Conservation (phyloP, 2,113 vertebrate species). For the Oriolus oriolus region DNA sequence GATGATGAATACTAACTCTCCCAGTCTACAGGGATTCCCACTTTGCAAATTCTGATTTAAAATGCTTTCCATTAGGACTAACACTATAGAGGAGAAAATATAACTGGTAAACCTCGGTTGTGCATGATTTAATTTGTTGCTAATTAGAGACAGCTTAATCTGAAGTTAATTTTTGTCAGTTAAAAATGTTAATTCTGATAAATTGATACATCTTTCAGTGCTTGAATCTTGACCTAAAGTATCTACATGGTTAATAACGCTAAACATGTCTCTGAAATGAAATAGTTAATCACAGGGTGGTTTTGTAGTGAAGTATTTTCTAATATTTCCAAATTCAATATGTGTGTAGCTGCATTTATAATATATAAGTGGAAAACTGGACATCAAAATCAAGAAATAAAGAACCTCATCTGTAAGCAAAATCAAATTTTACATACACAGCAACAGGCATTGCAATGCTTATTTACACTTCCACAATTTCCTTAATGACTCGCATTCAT, state of each 20-base stretch:
- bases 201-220: constrained; percentile 19
- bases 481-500: not conserved
- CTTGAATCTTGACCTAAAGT: constrained; percentile 26
- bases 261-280: constrained; percentile 36
- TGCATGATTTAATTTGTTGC: not conserved
- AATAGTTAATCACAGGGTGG: not conserved
- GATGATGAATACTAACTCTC: not conserved
- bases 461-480: not conserved
- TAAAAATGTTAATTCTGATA: constrained; percentile 39
- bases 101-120: accelerated
- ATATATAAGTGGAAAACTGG: not conserved
- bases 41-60: not conserved
- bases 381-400: not conserved
- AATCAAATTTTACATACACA: not conserved
- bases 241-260: constrained; percentile 12
- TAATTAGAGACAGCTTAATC: constrained; percentile 28
- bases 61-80: not conserved
- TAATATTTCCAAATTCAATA: constrained; percentile 44
- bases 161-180: constrained; percentile 15
- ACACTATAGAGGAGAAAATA: not conserved
- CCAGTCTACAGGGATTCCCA: not conserved
- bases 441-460: not conserved
- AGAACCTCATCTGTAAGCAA: not conserved
- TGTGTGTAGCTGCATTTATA: not conserved
- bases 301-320: constrained; percentile 38